Percentiles rank a stretch among this genome's conserved stretches.
These are phyloP conservation scores for Agelastica alni DNA, from an alignment of 2,888 invertebrate genomes.

Conservation along the genomic window DNA sequence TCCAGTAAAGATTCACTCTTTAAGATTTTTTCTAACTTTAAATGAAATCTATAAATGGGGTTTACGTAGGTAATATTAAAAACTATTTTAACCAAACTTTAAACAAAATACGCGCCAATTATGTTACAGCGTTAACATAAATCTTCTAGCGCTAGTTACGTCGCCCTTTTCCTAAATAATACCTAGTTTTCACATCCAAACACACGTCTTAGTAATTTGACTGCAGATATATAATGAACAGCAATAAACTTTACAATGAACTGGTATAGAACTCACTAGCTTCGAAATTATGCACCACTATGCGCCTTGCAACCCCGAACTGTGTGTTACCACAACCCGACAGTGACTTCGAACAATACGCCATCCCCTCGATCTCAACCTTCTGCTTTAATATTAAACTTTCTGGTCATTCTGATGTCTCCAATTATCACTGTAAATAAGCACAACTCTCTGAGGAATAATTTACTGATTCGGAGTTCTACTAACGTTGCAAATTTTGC, in stretches of 20 bases:
- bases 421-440: slow-evolving; percentile 10
- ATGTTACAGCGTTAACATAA: too few relatives aligned
- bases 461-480: too few relatives aligned
- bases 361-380: background rate
- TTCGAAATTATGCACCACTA: slow-evolving; percentile 5
- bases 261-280: slow-evolving; percentile 9
- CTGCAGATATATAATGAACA: background rate
- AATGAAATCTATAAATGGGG: too few relatives aligned
- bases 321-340: slow-evolving; percentile 3
- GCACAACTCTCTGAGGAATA: background rate
- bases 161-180: too few relatives aligned
- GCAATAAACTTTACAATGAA: slow-evolving; percentile 10
- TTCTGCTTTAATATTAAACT: slow-evolving; percentile 12
- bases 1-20: too few relatives aligned
- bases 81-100: too few relatives aligned
- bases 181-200: too few relatives aligned
- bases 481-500: too few relatives aligned
- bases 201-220: slow-evolving; percentile 6
- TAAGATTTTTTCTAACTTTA: too few relatives aligned
- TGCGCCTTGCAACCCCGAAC: background rate
- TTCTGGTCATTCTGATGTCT: slow-evolving; percentile 9
- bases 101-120: too few relatives aligned
- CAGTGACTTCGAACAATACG: slow-evolving; percentile 12
- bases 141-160: too few relatives aligned
- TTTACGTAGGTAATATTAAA: too few relatives aligned